Base-by-base conservation (phyloP, 2,113 vertebrate species). In the Oophaga pumilio region DNA sequence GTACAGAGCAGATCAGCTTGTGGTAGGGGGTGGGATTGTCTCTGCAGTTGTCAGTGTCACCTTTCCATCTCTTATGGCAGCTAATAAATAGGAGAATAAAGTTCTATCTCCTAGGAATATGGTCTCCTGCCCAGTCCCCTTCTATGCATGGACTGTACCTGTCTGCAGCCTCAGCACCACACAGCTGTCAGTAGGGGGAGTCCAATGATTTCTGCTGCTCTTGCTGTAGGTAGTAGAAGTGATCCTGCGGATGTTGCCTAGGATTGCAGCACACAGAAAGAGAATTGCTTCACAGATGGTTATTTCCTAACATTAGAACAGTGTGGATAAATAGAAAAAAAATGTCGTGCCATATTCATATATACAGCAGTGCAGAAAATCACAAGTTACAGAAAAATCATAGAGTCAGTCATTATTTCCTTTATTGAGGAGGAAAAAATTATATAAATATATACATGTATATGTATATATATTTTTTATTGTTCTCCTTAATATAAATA, bases 101-200 rank as follows among this genome's bases (percentile, higher is more conserved):
- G 79, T 18, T 59, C 9, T 28, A 26, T 43, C 18, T 43, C 10
- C 13, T 17, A 18, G 12, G 8, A 20, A 66, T 66, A 24, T 7
- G 4, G n/a, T 50, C 6, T 14, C 33, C 43, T 53, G 49, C 2
- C 17, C 26, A 64, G 49, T 56, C 4, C 43, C 15, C 53, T 26
- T 15, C 22, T 10, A 14, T 87, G 26, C 33, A 1, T 87, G 69
- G 28, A 17, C 26, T 64, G 1, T 53, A 76, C 86, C 86, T 87
- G 79, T 18, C 12, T 82, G 68, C 56, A 73, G 14, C 28, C 49
- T 73, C 28, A 76, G 66, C 77, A 49, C 43, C 57, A 52, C 86
- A 64, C 57, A 82, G 80, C 49, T 28, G 79, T 84, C 87, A 77
- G 87, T 20, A 88, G 87, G 69, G 87, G 87, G 87, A 88, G 80